Evolutionary conservation across 2,888 invertebrate genomes (phyloP).

Genomic region (Stratiomys singularior): DNA sequence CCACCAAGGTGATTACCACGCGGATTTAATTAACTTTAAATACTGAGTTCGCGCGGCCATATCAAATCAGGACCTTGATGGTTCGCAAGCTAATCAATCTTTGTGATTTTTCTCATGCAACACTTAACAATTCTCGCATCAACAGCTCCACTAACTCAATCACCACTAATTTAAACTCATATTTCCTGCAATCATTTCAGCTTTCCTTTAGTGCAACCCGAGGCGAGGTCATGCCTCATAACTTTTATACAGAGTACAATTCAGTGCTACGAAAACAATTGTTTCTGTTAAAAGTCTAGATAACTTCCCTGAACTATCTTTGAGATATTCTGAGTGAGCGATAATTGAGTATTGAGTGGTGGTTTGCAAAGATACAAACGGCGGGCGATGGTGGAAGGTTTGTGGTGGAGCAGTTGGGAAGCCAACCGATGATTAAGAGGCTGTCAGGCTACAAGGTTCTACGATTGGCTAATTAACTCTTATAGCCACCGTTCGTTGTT

Average conservation of each 20-base stretch:
- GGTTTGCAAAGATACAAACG: background rate
- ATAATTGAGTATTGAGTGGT: conserved; percentile 1
- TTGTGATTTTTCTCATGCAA: conserved; percentile 1
- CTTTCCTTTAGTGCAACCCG: background rate
- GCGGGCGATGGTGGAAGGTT: background rate
- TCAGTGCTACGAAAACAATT: background rate
- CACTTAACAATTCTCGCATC: background rate
- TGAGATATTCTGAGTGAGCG: conserved; percentile 7
- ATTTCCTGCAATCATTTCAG: conserved; percentile 28
- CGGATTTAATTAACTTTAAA: background rate
- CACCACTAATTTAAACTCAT: conserved; percentile 26
- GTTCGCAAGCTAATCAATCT: background rate
- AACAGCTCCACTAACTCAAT: background rate
- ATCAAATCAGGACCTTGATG: background rate
- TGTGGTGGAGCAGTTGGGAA: background rate
- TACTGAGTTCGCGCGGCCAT: background rate
- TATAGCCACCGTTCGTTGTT: background rate
- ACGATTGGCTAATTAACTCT: conserved; percentile 26
- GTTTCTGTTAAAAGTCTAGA: background rate
- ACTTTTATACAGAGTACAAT: background rate
- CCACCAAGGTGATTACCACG: too few relatives aligned
- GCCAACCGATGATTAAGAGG: background rate
- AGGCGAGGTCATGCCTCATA: conserved; percentile 30
- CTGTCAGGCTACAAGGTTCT: conserved; percentile 24
- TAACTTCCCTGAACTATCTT: conserved; percentile 12